phyloP scores from a whole-genome alignment of 2,797 vertebrate genomes.

The Mustela erminea region DNA sequence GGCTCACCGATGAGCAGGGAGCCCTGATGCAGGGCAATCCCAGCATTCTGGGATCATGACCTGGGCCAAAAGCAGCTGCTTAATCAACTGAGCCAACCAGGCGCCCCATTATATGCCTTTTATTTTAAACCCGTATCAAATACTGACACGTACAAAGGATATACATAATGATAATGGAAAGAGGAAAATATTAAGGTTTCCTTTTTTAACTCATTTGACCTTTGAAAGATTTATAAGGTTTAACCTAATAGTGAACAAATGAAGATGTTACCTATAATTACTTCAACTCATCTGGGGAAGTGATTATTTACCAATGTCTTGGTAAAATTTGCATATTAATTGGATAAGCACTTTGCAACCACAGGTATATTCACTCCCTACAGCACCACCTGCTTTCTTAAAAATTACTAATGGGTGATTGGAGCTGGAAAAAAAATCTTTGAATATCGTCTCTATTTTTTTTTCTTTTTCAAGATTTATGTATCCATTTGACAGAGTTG shows the following conservation, averaged over 20 bases:
- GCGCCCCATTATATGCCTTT: background rate
- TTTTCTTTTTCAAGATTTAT: too few relatives aligned
- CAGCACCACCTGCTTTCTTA: background rate
- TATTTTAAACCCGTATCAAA: background rate
- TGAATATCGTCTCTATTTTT: background rate
- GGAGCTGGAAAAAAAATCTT: background rate
- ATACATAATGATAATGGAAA: background rate
- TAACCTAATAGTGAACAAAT: constrained; percentile 14
- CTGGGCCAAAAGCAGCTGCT: background rate
- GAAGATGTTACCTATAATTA: background rate
- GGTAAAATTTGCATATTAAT: background rate
- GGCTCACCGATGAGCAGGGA: background rate
- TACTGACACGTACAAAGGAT: background rate
- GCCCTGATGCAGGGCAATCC: too few relatives aligned
- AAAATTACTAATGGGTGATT: background rate
- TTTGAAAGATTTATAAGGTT: constrained; percentile 9
- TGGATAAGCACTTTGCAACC: background rate
- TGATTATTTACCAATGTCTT: background rate
- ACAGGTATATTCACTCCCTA: background rate
- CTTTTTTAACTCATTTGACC: background rate
- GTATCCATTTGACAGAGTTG: too few relatives aligned
- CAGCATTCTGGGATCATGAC: background rate
- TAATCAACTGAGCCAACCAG: background rate
- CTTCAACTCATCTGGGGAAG: constrained; percentile 26
- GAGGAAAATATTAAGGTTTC: background rate